Percentiles rank a stretch among this genome's conserved stretches.
Evolutionary conservation across 2,113 vertebrate genomes (phyloP).

Genomic region (Chunga burmeisteri): DNA sequence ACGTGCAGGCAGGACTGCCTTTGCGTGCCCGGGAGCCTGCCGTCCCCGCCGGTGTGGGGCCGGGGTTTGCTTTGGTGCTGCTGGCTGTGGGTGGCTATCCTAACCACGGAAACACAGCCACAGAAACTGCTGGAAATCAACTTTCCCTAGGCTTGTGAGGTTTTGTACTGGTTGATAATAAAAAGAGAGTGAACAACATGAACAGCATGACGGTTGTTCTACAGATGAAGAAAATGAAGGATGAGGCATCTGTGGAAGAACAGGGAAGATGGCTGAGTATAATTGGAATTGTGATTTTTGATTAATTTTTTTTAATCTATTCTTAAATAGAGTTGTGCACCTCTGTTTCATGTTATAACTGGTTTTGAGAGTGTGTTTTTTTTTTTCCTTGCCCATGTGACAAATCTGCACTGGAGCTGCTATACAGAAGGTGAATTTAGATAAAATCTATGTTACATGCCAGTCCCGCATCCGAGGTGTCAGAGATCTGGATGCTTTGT

Average conservation of each 20-base stretch:
- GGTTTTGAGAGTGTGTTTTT: background rate
- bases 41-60: rapidly evolving
- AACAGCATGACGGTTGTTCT: background rate
- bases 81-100: background rate
- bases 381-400: background rate
- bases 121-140: background rate
- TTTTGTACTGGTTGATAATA: background rate
- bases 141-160: background rate
- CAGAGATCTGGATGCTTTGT: background rate
- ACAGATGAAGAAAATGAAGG: background rate
- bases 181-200: background rate
- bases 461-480: background rate
- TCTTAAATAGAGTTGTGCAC: background rate
- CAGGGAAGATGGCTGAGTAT: background rate
- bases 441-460: background rate
- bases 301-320: background rate
- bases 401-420: background rate
- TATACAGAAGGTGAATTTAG: background rate
- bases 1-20: rapidly evolving
- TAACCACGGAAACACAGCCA: background rate
- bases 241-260: background rate
- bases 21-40: rapidly evolving
- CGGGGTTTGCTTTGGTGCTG: background rate
- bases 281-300: background rate
- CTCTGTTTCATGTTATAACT: background rate